A percentile compares a stretch with the other conserved stretches of the same genome.
Evolutionary conservation across 1,140 invertebrate genomes (phyloP).

Genomic region (Neodiprion virginianus): DNA sequence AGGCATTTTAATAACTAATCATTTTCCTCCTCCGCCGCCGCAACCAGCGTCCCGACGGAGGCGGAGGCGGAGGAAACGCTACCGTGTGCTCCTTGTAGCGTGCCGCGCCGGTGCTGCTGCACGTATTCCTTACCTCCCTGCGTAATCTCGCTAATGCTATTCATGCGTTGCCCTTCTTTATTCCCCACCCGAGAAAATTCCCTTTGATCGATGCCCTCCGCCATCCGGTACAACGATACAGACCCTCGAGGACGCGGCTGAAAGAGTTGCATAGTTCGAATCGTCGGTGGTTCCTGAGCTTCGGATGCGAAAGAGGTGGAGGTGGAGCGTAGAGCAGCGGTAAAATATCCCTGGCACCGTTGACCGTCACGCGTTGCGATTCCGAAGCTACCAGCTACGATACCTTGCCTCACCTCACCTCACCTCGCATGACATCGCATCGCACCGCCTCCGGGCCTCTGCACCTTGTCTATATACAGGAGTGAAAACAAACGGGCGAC

Average conservation of each 20-base stretch:
- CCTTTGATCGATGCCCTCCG: no score
- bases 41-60: background rate
- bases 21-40: background rate
- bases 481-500: constrained; percentile 30
- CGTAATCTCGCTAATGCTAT: background rate
- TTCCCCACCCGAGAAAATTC: no score
- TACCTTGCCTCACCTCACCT: background rate
- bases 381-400: constrained; percentile 22
- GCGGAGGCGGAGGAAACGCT: background rate
- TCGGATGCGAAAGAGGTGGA: background rate
- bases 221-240: no score
- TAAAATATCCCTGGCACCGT: background rate
- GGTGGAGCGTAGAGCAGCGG: background rate
- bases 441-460: background rate
- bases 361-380: constrained; percentile 31
- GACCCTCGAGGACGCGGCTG: no score
- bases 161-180: background rate
- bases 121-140: background rate
- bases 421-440: background rate
- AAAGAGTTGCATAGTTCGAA: no score
- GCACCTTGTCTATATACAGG: constrained; percentile 26
- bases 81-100: background rate
- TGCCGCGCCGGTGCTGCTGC: background rate
- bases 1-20: constrained; percentile 3
- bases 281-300: background rate